Percentiles rank a stretch among this genome's conserved stretches.
phyloP scores from a whole-genome alignment of 2,888 invertebrate genomes.

The Pammene fasciana region DNA sequence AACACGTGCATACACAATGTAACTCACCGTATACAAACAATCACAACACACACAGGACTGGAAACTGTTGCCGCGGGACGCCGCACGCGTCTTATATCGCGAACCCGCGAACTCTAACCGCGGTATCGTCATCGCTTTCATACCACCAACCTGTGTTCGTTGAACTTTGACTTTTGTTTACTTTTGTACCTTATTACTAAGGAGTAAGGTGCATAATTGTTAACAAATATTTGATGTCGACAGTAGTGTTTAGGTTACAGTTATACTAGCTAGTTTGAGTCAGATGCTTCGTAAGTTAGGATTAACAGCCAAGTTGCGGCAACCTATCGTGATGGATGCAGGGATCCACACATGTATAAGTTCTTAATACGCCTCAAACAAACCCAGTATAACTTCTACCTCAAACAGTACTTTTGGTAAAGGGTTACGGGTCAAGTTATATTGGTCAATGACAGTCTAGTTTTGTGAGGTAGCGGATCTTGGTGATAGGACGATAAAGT shows the following conservation, averaged over 20 bases:
- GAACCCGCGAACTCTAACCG: constrained; percentile 57
- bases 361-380: neutral
- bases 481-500: constrained; percentile 52
- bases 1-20: constrained; percentile 21
- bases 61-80: constrained; percentile 73
- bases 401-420: neutral
- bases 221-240: no score
- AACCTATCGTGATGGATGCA: constrained; percentile 68
- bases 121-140: neutral
- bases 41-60: constrained; percentile 67
- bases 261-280: neutral
- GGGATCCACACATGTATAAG: constrained; percentile 48
- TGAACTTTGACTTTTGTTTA: neutral
- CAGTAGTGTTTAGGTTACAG: no score
- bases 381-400: neutral
- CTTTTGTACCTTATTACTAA: no score
- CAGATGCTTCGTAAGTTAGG: neutral
- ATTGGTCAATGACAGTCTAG: neutral
- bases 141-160: neutral
- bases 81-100: constrained; percentile 67
- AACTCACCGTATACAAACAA: constrained; percentile 70
- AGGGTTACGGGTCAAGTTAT: neutral
- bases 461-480: constrained; percentile 44
- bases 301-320: constrained; percentile 60
- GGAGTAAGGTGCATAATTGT: no score